Evolutionary conservation across 2,113 vertebrate genomes (phyloP).

Genomic region (Brachyhypopomus occidentalis): DNA sequence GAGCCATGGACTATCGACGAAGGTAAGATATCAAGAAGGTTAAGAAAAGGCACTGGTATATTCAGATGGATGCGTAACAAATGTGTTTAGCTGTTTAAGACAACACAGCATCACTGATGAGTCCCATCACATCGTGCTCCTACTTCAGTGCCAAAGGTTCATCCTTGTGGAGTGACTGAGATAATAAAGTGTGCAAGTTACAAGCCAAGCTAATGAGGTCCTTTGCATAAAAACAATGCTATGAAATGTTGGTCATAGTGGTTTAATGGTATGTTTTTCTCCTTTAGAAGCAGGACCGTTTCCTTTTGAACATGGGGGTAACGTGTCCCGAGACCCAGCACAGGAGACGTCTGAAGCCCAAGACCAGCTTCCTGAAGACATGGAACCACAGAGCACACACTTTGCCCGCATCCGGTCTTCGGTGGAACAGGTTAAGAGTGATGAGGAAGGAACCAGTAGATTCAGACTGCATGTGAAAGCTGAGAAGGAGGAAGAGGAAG

Average conservation of each 20-base stretch:
- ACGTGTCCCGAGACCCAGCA: neutral
- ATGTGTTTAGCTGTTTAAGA: no score
- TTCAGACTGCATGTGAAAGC: conserved; percentile 54
- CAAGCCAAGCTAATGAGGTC: no score
- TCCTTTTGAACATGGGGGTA: neutral
- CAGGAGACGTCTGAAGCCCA: conserved; percentile 19
- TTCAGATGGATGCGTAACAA: neutral
- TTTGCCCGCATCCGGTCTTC: neutral
- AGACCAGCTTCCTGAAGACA: conserved; percentile 19
- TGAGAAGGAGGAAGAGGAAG: conserved; percentile 54
- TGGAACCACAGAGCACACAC: conserved; percentile 6
- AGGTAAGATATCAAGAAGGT: conserved; percentile 15
- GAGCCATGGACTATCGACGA: conserved; percentile 53
- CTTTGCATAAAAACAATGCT: no score
- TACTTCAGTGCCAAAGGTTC: no score
- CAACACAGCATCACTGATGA: no score
- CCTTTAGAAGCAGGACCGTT: conserved; percentile 3
- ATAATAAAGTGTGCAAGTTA: no score
- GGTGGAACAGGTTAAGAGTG: neutral
- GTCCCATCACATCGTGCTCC: no score
- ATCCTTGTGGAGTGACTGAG: no score
- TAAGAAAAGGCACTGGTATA: neutral
- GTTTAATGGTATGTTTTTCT: neutral
- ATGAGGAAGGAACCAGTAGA: neutral
- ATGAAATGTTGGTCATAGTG: neutral